These are phyloP conservation scores for Promerops cafer DNA, from an alignment of 2,113 vertebrate species.

Conservation along the genomic window DNA sequence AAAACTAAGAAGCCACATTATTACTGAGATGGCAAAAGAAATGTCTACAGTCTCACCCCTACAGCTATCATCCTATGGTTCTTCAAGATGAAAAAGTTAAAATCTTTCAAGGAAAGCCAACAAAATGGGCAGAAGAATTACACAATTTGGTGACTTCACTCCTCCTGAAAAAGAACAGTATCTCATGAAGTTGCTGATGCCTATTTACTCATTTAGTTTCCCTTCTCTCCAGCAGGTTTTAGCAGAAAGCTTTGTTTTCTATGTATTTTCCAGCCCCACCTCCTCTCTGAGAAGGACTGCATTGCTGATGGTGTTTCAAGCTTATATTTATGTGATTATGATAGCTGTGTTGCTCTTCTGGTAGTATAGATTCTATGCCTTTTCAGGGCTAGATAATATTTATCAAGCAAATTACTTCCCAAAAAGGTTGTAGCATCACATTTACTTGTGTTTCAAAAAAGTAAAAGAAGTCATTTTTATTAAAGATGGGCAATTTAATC, in stretches of 20 bases:
- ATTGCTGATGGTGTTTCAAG: not conserved
- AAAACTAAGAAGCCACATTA: not conserved
- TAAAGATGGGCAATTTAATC: not conserved
- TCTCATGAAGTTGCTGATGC: not conserved
- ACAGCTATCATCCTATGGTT: not conserved
- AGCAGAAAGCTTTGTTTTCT: not conserved
- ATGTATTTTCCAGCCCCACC: not conserved
- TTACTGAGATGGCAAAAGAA: not conserved
- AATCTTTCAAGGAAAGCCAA: not conserved
- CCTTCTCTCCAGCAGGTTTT: not conserved
- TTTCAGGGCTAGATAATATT: not conserved
- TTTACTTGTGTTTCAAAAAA: not conserved
- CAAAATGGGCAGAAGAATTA: not conserved
- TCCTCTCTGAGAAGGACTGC: not conserved
- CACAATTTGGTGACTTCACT: not conserved
- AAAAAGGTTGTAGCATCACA: not conserved
- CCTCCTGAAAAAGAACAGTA: not conserved
- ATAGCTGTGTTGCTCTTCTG: not conserved
- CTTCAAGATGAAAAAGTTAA: not conserved
- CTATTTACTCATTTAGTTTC: not conserved
- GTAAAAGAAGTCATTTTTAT: not conserved
- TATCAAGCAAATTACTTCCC: not conserved
- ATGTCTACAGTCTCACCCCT: not conserved
- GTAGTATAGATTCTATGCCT: not conserved
- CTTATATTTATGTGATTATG: not conserved